Percentiles rank a stretch among this genome's conserved stretches.
Evolutionary conservation across 2,113 vertebrate species (phyloP).

Genomic region (Heliornis fulica): DNA sequence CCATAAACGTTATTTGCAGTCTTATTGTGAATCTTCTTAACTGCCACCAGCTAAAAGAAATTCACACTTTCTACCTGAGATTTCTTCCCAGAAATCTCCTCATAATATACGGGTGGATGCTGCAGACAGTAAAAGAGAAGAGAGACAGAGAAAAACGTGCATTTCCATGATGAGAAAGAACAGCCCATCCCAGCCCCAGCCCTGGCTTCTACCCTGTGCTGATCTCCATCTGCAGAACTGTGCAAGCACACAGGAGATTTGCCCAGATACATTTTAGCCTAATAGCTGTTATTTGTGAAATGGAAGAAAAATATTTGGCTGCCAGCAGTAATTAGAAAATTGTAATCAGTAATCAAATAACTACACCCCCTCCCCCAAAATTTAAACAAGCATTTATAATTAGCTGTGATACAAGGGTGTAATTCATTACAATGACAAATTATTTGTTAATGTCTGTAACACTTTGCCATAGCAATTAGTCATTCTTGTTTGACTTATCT

Average conservation of each 20-base stretch:
- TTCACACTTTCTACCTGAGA: neutral
- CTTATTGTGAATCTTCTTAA: neutral
- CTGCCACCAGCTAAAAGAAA: neutral
- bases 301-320: conserved; percentile 42
- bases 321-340: conserved; percentile 26
- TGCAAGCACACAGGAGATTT: neutral
- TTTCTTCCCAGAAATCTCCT: neutral
- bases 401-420: neutral
- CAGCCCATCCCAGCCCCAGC: neutral
- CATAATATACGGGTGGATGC: neutral
- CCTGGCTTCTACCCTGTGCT: neutral
- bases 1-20: neutral
- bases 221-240: neutral
- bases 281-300: conserved; percentile 23
- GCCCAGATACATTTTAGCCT: neutral
- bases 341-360: conserved; percentile 36
- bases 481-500: conserved; percentile 35
- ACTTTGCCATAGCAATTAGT: conserved; percentile 25
- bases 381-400: conserved; percentile 46
- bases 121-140: neutral
- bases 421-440: conserved; percentile 46
- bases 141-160: neutral
- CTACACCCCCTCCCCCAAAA: neutral
- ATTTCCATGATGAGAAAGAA: neutral
- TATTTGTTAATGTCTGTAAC: conserved; percentile 21